Percentiles rank a stretch among this genome's conserved stretches.
phyloP scores from a whole-genome alignment of 2,797 vertebrate genomes.

The Diplodus sargus region DNA sequence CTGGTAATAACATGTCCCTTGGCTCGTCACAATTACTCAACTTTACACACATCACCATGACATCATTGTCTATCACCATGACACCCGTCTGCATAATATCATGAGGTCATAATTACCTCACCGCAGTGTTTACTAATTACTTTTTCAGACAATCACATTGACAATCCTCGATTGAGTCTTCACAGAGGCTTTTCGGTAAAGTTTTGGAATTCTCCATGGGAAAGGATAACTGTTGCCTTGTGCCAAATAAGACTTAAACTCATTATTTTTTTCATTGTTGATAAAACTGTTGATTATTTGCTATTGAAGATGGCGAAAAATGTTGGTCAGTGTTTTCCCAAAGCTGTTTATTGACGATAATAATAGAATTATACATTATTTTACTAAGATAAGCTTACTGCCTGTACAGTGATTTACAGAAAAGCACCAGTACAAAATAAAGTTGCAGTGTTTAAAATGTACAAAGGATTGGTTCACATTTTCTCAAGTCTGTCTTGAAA shows the following conservation, averaged over 20 bases:
- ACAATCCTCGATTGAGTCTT: background rate
- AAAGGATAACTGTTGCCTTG: background rate
- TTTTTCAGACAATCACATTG: background rate
- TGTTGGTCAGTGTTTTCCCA: too few relatives aligned
- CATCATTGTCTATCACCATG: background rate
- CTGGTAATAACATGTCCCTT: background rate
- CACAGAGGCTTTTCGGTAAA: background rate
- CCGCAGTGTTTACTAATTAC: background rate
- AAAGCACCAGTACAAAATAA: background rate
- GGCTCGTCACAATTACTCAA: background rate
- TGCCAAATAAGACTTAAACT: background rate
- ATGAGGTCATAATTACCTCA: background rate
- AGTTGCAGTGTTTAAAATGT: background rate
- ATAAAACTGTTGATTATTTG: background rate
- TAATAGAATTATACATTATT: too few relatives aligned
- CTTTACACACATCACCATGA: background rate
- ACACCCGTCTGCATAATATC: background rate
- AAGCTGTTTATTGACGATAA: too few relatives aligned
- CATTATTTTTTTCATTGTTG: background rate
- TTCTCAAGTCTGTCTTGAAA: background rate
- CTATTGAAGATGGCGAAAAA: too few relatives aligned
- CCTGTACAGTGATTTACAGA: background rate
- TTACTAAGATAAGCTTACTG: too few relatives aligned
- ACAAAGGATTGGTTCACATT: too few relatives aligned
- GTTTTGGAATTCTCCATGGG: background rate